A percentile compares a stretch with the other conserved stretches of the same genome.
Evolutionary conservation across 2,888 invertebrate species (phyloP).

Genomic region (Carterocephalus palaemon): DNA sequence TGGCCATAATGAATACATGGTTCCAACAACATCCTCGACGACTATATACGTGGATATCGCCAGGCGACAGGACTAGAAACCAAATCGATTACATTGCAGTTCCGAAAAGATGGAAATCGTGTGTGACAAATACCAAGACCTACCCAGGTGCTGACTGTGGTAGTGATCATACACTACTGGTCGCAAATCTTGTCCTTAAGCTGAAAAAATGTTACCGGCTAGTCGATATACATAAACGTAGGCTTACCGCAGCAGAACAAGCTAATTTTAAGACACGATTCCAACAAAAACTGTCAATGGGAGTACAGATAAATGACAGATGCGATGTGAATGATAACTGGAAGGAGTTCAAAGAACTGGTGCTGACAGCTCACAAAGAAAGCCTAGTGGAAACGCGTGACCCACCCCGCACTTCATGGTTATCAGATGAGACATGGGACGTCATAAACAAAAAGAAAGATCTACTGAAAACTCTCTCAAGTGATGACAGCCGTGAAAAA

Average conservation of each 20-base stretch:
- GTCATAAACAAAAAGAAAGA: not conserved
- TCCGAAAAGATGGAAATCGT: conserved; percentile 14
- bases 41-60: conserved; percentile 14
- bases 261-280: not conserved
- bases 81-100: conserved; percentile 18
- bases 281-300: not conserved
- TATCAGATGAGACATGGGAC: not conserved
- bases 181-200: conserved; percentile 12
- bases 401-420: not conserved
- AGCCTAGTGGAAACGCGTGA: not conserved
- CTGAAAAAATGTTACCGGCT: conserved; percentile 2
- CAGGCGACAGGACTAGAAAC: conserved; percentile 11
- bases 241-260: not conserved
- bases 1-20: conserved; percentile 6
- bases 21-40: conserved; percentile 12
- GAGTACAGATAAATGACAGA: not conserved
- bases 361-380: not conserved
- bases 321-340: not conserved
- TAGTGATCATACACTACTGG: conserved; percentile 16
- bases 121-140: conserved; percentile 9
- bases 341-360: not conserved
- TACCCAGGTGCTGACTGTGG: conserved; percentile 21
- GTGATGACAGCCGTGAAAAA: not conserved
- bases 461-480: not conserved
- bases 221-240: not conserved